Percentiles rank a stretch among this genome's conserved stretches.
Conservation (phyloP, 1,140 invertebrate genomes). For the Bicyclus anynana region DNA sequence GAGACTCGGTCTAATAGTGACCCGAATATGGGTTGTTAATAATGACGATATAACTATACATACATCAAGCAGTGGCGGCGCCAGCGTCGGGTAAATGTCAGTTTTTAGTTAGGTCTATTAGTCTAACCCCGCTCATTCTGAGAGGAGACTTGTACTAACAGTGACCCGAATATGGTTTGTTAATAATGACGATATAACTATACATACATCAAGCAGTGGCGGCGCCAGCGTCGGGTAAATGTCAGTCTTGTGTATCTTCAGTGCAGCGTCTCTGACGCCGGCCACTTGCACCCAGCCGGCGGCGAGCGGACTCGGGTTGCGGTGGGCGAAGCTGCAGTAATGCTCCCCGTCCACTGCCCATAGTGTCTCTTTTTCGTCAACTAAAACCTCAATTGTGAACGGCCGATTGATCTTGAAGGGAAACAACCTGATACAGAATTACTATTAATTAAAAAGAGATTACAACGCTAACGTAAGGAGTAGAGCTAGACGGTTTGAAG, state of each 20-base stretch:
- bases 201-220: slow-evolving; percentile 34
- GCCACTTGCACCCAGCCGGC: slow-evolving; percentile 60
- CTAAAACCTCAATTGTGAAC: slow-evolving; percentile 56
- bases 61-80: slow-evolving; percentile 39
- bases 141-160: too few relatives aligned
- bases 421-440: slow-evolving; percentile 27
- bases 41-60: too few relatives aligned
- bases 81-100: slow-evolving; percentile 49
- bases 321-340: slow-evolving; percentile 53
- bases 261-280: slow-evolving; percentile 49
- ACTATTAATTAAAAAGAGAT: neutral
- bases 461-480: too few relatives aligned
- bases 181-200: too few relatives aligned
- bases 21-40: too few relatives aligned
- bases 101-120: too few relatives aligned
- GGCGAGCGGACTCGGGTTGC: slow-evolving; percentile 39
- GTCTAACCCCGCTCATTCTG: too few relatives aligned
- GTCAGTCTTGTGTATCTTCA: slow-evolving; percentile 51
- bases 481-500: too few relatives aligned
- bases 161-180: too few relatives aligned
- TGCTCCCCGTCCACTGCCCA: slow-evolving; percentile 59
- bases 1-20: too few relatives aligned
- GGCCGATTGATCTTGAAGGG: slow-evolving; percentile 54
- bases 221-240: slow-evolving; percentile 50
- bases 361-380: slow-evolving; percentile 55